Evolutionary conservation across 2,113 vertebrate species (phyloP).

Genomic region (Lepisosteus oculatus): DNA sequence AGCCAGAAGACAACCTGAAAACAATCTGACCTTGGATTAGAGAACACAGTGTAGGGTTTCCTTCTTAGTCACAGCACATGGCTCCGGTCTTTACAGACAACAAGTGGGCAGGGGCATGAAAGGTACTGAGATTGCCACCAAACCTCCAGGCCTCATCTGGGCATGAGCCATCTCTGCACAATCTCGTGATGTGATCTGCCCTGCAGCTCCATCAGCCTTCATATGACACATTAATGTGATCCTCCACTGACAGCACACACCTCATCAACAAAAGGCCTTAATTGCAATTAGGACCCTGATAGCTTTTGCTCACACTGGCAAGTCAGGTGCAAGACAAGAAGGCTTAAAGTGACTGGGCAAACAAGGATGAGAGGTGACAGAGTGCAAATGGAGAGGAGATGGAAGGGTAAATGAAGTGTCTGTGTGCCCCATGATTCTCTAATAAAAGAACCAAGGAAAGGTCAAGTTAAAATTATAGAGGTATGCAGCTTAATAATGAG

Average conservation of each 20-base stretch:
- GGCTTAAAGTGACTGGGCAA: not conserved
- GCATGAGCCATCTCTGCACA: not conserved
- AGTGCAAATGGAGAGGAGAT: not conserved
- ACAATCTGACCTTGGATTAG: no score
- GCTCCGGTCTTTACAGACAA: no score
- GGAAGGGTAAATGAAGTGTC: not conserved
- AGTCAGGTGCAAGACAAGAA: not conserved
- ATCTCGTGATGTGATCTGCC: not conserved
- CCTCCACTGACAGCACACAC: not conserved
- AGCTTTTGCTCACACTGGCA: not conserved
- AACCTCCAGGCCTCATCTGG: not conserved
- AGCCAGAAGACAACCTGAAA: no score
- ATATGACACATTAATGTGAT: slow-evolving; percentile 8
- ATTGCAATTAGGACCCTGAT: not conserved
- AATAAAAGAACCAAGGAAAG: not conserved
- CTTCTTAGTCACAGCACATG: no score
- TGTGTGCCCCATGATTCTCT: not conserved
- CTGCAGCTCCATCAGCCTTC: not conserved
- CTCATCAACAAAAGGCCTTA: not conserved
- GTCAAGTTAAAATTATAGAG: not conserved
- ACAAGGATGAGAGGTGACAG: not conserved
- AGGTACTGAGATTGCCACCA: not conserved
- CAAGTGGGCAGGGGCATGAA: no score
- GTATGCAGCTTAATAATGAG: not conserved
- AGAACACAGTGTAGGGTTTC: no score